These are phyloP conservation scores for Heteronetta atricapilla DNA, from an alignment of 2,113 vertebrate species.

Conservation along the genomic window DNA sequence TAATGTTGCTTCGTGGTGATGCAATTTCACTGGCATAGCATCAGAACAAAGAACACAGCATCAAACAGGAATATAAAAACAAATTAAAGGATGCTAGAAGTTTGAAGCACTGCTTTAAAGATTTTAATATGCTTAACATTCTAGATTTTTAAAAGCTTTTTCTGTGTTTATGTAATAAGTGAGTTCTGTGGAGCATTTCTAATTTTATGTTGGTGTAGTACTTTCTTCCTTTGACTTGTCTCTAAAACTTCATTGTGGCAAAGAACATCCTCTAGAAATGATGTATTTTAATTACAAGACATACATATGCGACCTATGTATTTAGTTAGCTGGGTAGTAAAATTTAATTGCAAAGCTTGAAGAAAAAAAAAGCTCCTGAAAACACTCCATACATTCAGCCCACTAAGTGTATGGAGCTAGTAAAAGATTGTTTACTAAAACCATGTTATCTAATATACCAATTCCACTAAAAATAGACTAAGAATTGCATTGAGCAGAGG, in stretches of 20 bases:
- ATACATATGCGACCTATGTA: constrained; percentile 36
- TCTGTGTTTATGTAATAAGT: neutral
- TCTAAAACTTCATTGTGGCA: constrained; percentile 25
- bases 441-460: neutral
- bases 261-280: constrained; percentile 49
- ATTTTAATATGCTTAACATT: constrained; percentile 54
- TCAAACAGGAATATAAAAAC: constrained; percentile 42
- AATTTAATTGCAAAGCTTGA: constrained; percentile 56
- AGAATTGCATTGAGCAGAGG: neutral
- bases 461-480: neutral
- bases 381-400: constrained; percentile 16
- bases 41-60: constrained; percentile 52
- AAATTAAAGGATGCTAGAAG: constrained; percentile 62
- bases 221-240: constrained; percentile 39
- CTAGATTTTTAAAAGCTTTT: constrained; percentile 6
- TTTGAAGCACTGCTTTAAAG: constrained; percentile 43
- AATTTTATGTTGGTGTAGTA: neutral
- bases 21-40: constrained; percentile 56
- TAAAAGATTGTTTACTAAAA: constrained; percentile 3
- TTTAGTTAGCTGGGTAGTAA: constrained; percentile 55
- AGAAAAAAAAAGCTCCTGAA: constrained; percentile 49
- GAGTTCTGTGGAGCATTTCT: constrained; percentile 50
- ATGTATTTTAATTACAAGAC: constrained; percentile 65
- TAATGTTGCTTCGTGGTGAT: constrained; percentile 44
- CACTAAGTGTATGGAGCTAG: neutral